Evolutionary conservation across 2,113 vertebrate species (phyloP), one percentile per base, ranked within the genome.

Genomic region (Halichoeres trimaculatus): DNA sequence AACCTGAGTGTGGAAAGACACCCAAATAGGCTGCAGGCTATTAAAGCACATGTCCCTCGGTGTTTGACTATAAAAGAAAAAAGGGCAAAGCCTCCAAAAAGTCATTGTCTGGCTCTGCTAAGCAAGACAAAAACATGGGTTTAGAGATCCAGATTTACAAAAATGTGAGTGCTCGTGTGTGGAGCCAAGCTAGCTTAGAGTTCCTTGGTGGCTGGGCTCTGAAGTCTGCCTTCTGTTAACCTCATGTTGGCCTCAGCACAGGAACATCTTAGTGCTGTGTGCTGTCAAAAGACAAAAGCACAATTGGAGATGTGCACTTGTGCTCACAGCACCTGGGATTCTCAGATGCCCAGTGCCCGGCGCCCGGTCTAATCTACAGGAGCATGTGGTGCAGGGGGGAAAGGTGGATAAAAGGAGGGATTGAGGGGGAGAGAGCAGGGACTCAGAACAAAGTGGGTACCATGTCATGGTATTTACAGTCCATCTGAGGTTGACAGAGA

Each of bases 41-140:
- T 85, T 86, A 85, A 81, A 83, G 59, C 79, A 68, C 75, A 76
- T 85, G 76, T 74, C 70, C 78, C 80, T 75, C 16, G 45, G 84
- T 81, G 77, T 85, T 80, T 20, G 34, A 36, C 63, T 62, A 61
- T 83, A 72, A 75, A 84, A 53, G 47, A 82, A 76, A 78, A 55
- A 45, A 45, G 43, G 57, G 43, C 57, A 75, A 81, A 50, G 47
- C 62, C 45, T 69, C 45, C 56, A 30, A 81, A 84, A 84, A 75
- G 73, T 77, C 57, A 60, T 83, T 73, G 84, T 85, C 78, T 79
- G 72, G 82, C 65, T 88, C 78, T 57, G 76, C 81, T 76, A 74
- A 87, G 82, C 77, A 70, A 85, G 83, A 90, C 85, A 88, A 86
- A 90, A 88, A 66, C 82, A 47, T 19, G 17, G 76, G 56, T 74